Percentiles rank a stretch among this genome's conserved stretches.
Evolutionary conservation across 2,113 vertebrate species (phyloP).

Genomic region (Upupa epops): DNA sequence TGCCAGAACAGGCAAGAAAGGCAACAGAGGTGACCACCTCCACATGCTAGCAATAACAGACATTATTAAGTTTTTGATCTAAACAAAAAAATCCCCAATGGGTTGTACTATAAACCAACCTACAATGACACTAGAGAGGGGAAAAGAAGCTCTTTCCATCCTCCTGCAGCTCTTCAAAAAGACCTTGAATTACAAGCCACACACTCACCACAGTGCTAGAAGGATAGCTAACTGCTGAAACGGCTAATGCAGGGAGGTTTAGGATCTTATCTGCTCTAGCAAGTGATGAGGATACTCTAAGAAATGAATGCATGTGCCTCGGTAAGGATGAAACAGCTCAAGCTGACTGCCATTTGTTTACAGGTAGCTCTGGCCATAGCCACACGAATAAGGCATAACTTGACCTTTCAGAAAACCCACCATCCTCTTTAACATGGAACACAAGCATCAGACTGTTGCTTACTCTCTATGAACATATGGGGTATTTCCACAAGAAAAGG

Average conservation of each 20-base stretch:
- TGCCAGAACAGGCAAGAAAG: not conserved
- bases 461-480: not conserved
- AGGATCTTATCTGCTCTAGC: not conserved
- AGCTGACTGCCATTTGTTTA: not conserved
- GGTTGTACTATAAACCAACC: not conserved
- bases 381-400: not conserved
- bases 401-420: not conserved
- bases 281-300: not conserved
- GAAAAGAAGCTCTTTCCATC: not conserved
- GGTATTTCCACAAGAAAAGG: not conserved
- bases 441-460: not conserved
- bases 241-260: not conserved
- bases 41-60: not conserved
- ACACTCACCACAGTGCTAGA: not conserved
- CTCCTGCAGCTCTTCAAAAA: not conserved
- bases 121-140: not conserved
- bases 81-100: not conserved
- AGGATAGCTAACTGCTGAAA: not conserved
- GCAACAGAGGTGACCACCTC: not conserved
- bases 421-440: not conserved
- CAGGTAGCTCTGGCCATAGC: not conserved
- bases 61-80: not conserved
- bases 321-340: not conserved
- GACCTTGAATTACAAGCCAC: not conserved
- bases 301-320: not conserved